These are phyloP conservation scores for Etheostoma cragini DNA, from an alignment of 2,113 vertebrate genomes.

Conservation along the genomic window DNA sequence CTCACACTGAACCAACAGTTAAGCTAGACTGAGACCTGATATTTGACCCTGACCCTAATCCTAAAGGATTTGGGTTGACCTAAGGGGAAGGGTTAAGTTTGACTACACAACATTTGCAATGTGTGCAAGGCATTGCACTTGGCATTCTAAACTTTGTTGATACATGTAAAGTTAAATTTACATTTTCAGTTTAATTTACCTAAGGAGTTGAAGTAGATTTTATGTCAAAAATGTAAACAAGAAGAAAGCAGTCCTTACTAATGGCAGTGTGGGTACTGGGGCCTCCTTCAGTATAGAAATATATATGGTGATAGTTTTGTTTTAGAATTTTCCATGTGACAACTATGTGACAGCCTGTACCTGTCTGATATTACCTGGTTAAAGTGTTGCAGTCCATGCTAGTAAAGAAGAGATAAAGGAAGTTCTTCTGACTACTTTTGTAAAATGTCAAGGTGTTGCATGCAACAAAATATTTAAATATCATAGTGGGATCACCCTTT, in stretches of 20 bases:
- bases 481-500: neutral
- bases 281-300: neutral
- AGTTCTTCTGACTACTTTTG: neutral
- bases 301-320: neutral
- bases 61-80: slow-evolving; percentile 34
- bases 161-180: neutral
- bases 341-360: neutral
- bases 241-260: neutral
- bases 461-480: neutral
- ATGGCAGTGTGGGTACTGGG: neutral
- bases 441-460: neutral
- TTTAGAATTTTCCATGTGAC: neutral
- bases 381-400: neutral
- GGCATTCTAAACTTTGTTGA: neutral
- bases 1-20: slow-evolving; percentile 24
- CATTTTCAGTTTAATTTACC: neutral
- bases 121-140: neutral
- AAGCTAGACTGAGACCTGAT: slow-evolving; percentile 32
- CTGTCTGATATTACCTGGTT: neutral
- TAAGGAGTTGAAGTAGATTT: neutral
- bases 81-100: neutral
- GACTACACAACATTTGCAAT: slow-evolving; percentile 13
- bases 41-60: slow-evolving; percentile 51
- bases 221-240: neutral
- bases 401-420: neutral